Evolutionary conservation across 2,113 vertebrate species (phyloP).

Genomic region (Grus americana): DNA sequence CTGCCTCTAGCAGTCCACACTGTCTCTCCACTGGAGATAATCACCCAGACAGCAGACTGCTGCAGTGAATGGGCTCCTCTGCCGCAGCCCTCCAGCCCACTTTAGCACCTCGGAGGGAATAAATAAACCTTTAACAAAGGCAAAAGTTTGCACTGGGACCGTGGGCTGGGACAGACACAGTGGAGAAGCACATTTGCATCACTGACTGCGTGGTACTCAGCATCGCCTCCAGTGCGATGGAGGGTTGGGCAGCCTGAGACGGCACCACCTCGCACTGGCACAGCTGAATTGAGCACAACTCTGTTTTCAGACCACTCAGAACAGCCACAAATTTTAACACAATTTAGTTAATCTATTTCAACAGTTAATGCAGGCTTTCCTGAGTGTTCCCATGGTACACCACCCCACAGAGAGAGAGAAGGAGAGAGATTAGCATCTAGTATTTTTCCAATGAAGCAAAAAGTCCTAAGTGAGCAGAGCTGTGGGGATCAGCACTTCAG

Average conservation of each 20-base stretch:
- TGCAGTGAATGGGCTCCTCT: neutral
- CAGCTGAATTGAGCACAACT: neutral
- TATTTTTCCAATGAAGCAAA: neutral
- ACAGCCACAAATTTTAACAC: accelerated
- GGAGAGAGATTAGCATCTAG: neutral
- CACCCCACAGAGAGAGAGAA: neutral
- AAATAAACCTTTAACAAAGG: neutral
- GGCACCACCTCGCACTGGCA: accelerated
- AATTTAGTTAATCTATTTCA: neutral
- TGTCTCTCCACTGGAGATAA: neutral
- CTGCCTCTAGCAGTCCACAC: neutral
- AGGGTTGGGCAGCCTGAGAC: neutral
- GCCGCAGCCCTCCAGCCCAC: neutral
- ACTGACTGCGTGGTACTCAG: neutral
- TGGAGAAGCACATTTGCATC: accelerated
- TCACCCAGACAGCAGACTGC: neutral
- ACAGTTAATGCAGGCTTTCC: neutral
- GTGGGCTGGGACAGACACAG: neutral
- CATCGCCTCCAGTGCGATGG: accelerated
- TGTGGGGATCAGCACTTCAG: neutral
- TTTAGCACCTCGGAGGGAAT: neutral
- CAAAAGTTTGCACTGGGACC: neutral
- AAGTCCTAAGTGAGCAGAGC: neutral
- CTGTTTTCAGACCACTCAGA: neutral
- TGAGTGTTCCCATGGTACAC: neutral